phyloP scores from a whole-genome alignment of 2,797 vertebrate species.

The Naso thynnoides region DNA sequence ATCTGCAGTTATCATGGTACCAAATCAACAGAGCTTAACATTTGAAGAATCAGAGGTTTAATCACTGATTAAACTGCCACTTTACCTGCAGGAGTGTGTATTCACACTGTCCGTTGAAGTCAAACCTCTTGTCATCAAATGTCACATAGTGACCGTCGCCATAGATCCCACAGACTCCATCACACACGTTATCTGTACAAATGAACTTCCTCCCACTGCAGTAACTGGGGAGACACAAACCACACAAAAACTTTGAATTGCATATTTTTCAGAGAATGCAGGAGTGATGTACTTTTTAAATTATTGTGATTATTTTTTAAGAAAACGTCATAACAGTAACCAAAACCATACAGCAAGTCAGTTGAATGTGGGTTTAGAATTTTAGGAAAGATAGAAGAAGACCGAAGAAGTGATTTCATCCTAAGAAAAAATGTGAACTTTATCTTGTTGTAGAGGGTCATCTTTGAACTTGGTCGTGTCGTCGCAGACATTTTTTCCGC shows the following conservation, averaged over 20 bases:
- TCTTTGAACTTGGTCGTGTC: not conserved
- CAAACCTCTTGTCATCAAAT: slow-evolving; percentile 92
- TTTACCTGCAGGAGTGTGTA: slow-evolving; percentile 92
- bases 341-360: no score
- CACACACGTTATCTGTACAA: slow-evolving; percentile 88
- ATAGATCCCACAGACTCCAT: slow-evolving; percentile 89
- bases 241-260: slow-evolving; percentile 8
- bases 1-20: no score
- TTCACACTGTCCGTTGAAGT: slow-evolving; percentile 92
- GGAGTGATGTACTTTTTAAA: no score
- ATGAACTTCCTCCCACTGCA: slow-evolving; percentile 88
- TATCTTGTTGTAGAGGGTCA: no score
- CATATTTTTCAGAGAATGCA: no score
- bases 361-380: no score
- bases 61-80: not conserved
- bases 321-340: no score
- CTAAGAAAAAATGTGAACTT: no score
- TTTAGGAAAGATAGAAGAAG: no score
- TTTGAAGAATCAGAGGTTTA: not conserved
- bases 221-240: slow-evolving; percentile 78
- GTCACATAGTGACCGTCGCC: slow-evolving; percentile 94
- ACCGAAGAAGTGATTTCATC: no score
- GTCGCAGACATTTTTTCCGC: not conserved
- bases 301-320: no score
- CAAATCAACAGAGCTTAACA: not conserved